Evolutionary conservation across 2,797 vertebrate genomes (phyloP).

Genomic region (Adelosebastes latens): DNA sequence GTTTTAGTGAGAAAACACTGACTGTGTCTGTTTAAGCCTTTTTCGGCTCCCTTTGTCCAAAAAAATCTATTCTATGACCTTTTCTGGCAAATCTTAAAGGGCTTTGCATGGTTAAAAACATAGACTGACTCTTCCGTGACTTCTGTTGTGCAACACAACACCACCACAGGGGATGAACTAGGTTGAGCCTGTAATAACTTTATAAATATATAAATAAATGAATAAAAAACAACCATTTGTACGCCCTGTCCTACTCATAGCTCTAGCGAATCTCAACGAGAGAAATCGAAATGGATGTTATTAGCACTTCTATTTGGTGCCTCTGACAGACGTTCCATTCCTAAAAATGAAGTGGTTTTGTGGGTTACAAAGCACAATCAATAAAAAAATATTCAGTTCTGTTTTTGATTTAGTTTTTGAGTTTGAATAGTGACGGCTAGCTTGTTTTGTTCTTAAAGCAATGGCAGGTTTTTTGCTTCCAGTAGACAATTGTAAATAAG

Average conservation of each 20-base stretch:
- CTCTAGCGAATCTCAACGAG: constrained; percentile 80
- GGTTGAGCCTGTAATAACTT: constrained; percentile 80
- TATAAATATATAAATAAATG: constrained; percentile 87
- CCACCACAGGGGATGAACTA: constrained; percentile 67
- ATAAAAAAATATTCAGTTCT: constrained; percentile 66
- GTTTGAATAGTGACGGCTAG: constrained; percentile 78
- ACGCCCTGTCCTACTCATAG: constrained; percentile 81
- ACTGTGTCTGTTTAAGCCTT: constrained; percentile 53
- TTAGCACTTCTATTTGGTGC: constrained; percentile 78
- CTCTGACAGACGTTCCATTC: constrained; percentile 79
- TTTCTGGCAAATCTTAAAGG: constrained; percentile 80
- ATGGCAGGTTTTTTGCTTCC: constrained; percentile 77
- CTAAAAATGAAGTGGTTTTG: constrained; percentile 79
- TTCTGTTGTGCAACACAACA: constrained; percentile 68
- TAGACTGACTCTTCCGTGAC: constrained; percentile 65
- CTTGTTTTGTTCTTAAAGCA: constrained; percentile 78
- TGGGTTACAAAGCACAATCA: constrained; percentile 89
- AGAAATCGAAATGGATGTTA: constrained; percentile 75
- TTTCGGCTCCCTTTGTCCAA: constrained; percentile 50
- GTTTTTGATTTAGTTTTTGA: constrained; percentile 60
- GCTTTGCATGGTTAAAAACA: constrained; percentile 81
- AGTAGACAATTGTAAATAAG: constrained; percentile 87
- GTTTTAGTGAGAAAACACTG: constrained; percentile 61
- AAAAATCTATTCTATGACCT: constrained; percentile 70
- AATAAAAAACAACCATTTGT: constrained; percentile 77